Evolutionary conservation across 1,140 invertebrate genomes (phyloP).

Genomic region (Meloidogyne hapla): DNA sequence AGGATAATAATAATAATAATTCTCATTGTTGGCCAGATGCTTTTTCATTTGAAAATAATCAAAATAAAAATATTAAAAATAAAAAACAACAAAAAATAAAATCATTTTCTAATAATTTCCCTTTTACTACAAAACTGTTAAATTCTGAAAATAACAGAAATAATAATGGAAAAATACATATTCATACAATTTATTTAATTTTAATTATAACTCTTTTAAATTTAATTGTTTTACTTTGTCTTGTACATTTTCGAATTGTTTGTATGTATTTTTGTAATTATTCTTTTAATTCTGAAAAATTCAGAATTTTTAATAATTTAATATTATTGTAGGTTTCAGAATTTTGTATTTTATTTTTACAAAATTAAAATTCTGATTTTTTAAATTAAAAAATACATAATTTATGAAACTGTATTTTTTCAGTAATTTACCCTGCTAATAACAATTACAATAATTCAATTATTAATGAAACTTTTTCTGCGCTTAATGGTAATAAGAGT

Average conservation of each 20-base stretch:
- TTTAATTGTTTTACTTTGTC: not conserved
- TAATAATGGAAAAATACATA: not conserved
- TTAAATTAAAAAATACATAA: not conserved
- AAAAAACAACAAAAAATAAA: not conserved
- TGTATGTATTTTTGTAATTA: slow-evolving; percentile 10
- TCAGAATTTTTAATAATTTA: slow-evolving; percentile 2
- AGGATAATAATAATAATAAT: not conserved
- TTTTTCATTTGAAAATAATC: not conserved
- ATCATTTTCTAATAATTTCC: too few species aligned
- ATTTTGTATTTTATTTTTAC: not conserved
- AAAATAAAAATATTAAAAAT: not conserved
- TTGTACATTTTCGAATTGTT: not conserved
- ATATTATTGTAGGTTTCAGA: not conserved
- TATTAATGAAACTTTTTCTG: not conserved
- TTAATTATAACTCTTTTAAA: not conserved
- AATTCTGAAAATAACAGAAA: not conserved
- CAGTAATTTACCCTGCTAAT: not conserved
- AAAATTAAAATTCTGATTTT: not conserved
- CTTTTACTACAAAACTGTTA: too few species aligned
- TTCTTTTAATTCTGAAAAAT: not conserved
- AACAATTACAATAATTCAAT: not conserved
- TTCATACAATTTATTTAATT: slow-evolving; percentile 7
- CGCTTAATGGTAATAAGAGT: not conserved
- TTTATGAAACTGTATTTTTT: not conserved
- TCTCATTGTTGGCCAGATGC: not conserved